Base-by-base conservation (phyloP, 2,797 vertebrate species). In the Danio tinwini region DNA sequence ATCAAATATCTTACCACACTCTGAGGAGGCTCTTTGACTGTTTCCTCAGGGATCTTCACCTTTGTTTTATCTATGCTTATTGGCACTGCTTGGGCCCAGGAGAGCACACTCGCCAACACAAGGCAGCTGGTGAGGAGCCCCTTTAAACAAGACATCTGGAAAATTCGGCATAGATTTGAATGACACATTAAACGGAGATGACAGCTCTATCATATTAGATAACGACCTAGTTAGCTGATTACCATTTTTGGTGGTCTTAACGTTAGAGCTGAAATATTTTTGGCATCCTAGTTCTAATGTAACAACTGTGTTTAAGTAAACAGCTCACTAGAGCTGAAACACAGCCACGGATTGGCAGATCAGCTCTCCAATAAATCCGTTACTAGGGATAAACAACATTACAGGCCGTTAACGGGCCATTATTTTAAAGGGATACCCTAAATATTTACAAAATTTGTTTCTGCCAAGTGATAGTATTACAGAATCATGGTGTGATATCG, bases 21-120 rank as follows among this genome's bases (percentile, higher is more conserved):
- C 56, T 96, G 95, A 85, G 96, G 89, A 69, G 92, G 89, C 52
- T 94, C 94, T 53, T 93, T 93, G 5, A 93, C 87, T 68, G 90
- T 85, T 0, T 91, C 89, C 59, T 94, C 93, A 37, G 91, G 84
- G 78, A 90, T 81, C 83, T 93, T 92, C 61, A 96, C 92, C 91
- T 97, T 97, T 19, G 96, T 98, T 89, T 97, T 98, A 81, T 98
- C 97, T 77, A 97, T 90, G 50, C 96, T 95, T 85, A 99, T 97
- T 74, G 98, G 98, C 74, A 99, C 96, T 69, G 96, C 92, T 86
- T 95, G 89, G 47, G 93, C 86, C 82, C 79, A 86, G 82, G 93
- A 76, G 69, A 96, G 87, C 81, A 95, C 87, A 87, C 91, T 91
- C 5, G 93, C 81, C 81, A 96, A 70, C 85, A 96, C 84, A 77